Conservation (phyloP, 1,140 invertebrate genomes). For the Vollenhovia emeryi region DNA sequence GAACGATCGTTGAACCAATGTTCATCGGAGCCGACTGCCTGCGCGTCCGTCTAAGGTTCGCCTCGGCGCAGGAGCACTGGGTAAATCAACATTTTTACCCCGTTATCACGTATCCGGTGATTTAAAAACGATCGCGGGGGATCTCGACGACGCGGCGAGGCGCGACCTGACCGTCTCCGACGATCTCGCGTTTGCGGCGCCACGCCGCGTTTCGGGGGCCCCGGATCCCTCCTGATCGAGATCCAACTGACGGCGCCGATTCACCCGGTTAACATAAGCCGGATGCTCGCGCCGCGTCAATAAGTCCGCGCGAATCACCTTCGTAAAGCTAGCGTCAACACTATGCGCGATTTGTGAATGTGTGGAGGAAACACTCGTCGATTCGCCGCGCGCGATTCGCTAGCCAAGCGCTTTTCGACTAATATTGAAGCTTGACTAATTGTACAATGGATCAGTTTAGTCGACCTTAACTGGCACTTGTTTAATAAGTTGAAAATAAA, state of each 20-base stretch:
- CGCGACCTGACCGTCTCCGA: not conserved
- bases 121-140: constrained; percentile 8
- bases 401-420: too few relatives aligned
- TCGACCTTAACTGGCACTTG: too few relatives aligned
- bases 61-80: not conserved
- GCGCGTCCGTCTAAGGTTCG: constrained; percentile 16
- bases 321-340: too few relatives aligned
- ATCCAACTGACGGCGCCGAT: not conserved
- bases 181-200: not conserved
- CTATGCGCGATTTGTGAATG: too few relatives aligned
- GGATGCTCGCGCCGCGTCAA: not conserved
- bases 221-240: too few relatives aligned
- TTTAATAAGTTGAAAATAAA: too few relatives aligned
- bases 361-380: too few relatives aligned
- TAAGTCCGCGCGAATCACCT: not conserved
- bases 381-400: too few relatives aligned
- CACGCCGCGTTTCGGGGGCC: not conserved
- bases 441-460: too few relatives aligned
- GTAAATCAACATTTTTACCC: constrained; percentile 56
- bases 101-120: constrained; percentile 18
- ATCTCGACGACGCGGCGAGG: not conserved
- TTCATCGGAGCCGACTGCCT: constrained; percentile 71
- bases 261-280: not conserved
- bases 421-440: too few relatives aligned
- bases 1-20: constrained; percentile 76